These are phyloP conservation scores for Charaxes varanes DNA, from an alignment of 1,140 invertebrate genomes.

Conservation along the genomic window DNA sequence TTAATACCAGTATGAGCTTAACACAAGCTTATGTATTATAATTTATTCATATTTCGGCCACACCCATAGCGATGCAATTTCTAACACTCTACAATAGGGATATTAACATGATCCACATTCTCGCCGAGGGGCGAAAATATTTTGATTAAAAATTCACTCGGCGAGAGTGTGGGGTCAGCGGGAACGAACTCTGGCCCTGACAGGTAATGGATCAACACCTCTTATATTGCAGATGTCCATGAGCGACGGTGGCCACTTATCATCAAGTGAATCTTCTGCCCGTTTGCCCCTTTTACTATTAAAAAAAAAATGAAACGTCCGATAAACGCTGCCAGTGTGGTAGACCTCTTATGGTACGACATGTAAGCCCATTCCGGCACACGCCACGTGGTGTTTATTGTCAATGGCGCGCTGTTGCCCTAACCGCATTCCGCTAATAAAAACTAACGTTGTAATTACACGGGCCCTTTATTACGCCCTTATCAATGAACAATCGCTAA, in stretches of 20 bases:
- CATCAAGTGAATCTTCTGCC: too few relatives aligned
- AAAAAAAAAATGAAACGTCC: too few relatives aligned
- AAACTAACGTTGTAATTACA: constrained; percentile 32
- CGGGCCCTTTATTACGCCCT: constrained; percentile 18
- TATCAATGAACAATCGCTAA: constrained; percentile 27
- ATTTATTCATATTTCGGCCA: constrained; percentile 52
- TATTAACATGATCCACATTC: constrained; percentile 44
- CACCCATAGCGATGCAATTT: constrained; percentile 47
- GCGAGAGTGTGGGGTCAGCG: constrained; percentile 43
- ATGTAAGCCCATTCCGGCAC: constrained; percentile 26
- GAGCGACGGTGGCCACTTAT: too few relatives aligned
- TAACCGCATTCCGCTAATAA: constrained; percentile 28
- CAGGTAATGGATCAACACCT: too few relatives aligned
- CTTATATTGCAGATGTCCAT: too few relatives aligned
- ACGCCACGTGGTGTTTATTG: constrained; percentile 27
- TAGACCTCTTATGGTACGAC: constrained; percentile 14
- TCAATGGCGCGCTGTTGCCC: constrained; percentile 20
- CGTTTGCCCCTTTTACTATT: too few relatives aligned
- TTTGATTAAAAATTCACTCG: constrained; percentile 69
- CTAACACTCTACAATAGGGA: constrained; percentile 50
- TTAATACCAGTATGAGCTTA: constrained; percentile 12
- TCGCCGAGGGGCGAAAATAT: constrained; percentile 45
- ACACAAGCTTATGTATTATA: constrained; percentile 15
- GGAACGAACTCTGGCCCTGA: constrained; percentile 33
- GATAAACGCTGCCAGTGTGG: not conserved